Evolutionary conservation across 30 jellyfish, hydroid and myxozoan species (phyloP).

Genomic region (Clytia hemisphaerica): DNA sequence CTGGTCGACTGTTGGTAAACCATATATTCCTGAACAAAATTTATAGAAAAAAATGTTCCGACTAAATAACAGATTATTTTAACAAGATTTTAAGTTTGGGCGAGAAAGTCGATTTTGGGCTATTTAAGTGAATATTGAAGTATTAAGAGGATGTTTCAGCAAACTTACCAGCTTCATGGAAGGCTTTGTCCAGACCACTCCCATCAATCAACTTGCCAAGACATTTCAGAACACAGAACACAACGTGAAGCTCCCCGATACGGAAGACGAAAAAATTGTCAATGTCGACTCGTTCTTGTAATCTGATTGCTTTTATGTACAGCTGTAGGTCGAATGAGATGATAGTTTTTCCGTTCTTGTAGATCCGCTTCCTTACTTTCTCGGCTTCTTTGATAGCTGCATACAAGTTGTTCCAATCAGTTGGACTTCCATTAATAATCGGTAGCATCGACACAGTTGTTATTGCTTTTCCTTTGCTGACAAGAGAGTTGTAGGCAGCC

Average conservation of each 20-base stretch:
- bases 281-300: neutral
- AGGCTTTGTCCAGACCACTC: conserved; percentile 7
- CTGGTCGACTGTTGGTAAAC: neutral
- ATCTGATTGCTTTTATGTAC: neutral
- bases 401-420: neutral
- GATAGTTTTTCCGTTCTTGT: neutral
- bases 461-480: neutral
- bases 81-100: too few species aligned
- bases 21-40: neutral
- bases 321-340: neutral
- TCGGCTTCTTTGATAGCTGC: neutral
- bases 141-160: too few species aligned
- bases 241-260: conserved; percentile 1
- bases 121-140: too few species aligned
- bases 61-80: too few species aligned
- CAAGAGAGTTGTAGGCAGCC: conserved; percentile 2
- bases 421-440: neutral
- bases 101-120: neutral
- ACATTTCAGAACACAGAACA: neutral
- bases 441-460: neutral
- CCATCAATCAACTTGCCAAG: conserved; percentile 15
- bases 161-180: neutral
- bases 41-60: too few species aligned
- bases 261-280: neutral
- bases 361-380: neutral